Base-by-base conservation (phyloP, 35 echinoderm and acorn worm genomes). In the Acanthaster planci region DNA sequence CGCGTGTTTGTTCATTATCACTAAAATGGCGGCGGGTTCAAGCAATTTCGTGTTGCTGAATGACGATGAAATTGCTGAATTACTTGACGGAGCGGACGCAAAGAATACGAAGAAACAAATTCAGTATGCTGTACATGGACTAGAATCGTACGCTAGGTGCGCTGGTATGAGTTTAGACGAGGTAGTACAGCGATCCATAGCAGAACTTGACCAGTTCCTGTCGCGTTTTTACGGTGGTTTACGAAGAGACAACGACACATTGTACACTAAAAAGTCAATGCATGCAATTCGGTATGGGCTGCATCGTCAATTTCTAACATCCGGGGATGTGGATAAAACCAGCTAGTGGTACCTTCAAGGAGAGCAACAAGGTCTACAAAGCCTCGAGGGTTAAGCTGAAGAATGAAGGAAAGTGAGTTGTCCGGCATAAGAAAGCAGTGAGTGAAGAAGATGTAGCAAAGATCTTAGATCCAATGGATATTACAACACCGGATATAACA, bases 211-310 rank as follows among this genome's bases (percentile, higher is more conserved):
- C 39, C 15, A 80, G 34, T 91, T 85, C 22, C 76, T 91, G 22
- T 85, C 37, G 0, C 83, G 58, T 40, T 86, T 91, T 81, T 91
- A 55, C 23, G 83, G 76, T 15, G 53, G 83, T 31, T 53, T 86
- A 55, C 37, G 84, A 5, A 91, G 56, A 81, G 53, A 29, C 7
- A 77, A 85, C 47, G 89, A 83, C 27, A 80, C 31, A 51, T 44
- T 80, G 40, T 91, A 91, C 89, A 91, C 89, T 10, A 85, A 86
- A 30, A 91, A 91, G 53, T 80, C 76, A 9, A 91, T 91, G 89
- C 82, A 80, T 51, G 68, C 37, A 37, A 90, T 86, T 29, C 39
- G 39, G 29, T 91, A 77, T 77, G 89, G 89, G 0, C 54, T 90
- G 7, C 64, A 85, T 19, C 12, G 89, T 56, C 89, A 90, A 36